Conservation (phyloP, 2,113 vertebrate species). For the Ammodytes dubius region DNA sequence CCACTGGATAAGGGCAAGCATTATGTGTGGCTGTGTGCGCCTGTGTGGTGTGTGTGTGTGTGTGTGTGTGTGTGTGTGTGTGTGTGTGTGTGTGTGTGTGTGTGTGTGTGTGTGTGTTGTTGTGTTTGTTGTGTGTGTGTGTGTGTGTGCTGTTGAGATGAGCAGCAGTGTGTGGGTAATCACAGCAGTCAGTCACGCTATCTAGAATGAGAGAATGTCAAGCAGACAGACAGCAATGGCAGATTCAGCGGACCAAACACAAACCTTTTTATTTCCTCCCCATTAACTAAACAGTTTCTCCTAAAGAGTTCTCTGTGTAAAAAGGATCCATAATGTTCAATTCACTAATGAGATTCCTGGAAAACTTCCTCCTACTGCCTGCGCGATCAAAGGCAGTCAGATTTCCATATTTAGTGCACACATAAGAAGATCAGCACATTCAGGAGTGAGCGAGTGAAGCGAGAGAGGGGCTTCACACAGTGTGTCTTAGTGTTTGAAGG, state of each 20-base stretch:
- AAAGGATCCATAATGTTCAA: neutral
- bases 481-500: neutral
- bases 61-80: neutral
- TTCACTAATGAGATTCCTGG: neutral
- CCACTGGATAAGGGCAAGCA: slow-evolving; percentile 21
- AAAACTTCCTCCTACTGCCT: neutral
- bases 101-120: neutral
- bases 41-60: slow-evolving; percentile 7
- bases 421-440: slow-evolving; percentile 4
- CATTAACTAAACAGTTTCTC: neutral
- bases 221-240: slow-evolving; percentile 27
- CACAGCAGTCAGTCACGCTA: slow-evolving; percentile 58
- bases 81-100: slow-evolving; percentile 7
- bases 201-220: slow-evolving; percentile 63
- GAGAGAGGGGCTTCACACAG: neutral
- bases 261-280: neutral
- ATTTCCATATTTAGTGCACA: slow-evolving; percentile 14
- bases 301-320: neutral
- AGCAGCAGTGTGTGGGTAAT: slow-evolving; percentile 68
- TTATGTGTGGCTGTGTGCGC: neutral
- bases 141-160: slow-evolving; percentile 40
- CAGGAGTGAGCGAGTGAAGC: neutral
- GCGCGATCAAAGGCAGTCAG: neutral
- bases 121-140: slow-evolving; percentile 5
- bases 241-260: neutral